A percentile compares a stretch with the other conserved stretches of the same genome.
Evolutionary conservation across 2,888 invertebrate species (phyloP).

Genomic region (Xanthostigma xanthostigma): DNA sequence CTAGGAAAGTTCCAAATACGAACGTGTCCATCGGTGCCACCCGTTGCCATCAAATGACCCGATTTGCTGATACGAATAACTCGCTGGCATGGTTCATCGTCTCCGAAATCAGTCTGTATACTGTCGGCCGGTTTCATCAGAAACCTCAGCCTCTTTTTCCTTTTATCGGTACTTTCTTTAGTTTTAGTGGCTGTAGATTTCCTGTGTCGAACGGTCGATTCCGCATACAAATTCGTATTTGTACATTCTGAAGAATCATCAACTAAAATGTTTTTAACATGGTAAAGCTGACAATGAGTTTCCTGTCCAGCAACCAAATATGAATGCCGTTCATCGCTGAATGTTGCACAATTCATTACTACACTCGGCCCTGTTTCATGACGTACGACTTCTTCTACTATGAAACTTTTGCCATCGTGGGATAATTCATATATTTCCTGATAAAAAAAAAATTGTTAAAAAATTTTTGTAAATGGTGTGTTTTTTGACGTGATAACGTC

Average conservation of each 20-base stretch:
- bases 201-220: conserved; percentile 15
- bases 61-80: conserved; percentile 51
- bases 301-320: conserved; percentile 84
- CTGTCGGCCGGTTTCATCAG: conserved; percentile 63
- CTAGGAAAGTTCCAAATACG: conserved; percentile 82
- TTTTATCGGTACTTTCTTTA: conserved; percentile 21
- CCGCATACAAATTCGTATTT: conserved; percentile 33
- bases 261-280: conserved; percentile 38
- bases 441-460: conserved; percentile 19
- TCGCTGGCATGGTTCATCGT: conserved; percentile 68
- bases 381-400: conserved; percentile 76
- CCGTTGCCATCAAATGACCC: conserved; percentile 74
- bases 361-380: conserved; percentile 81
- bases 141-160: conserved; percentile 48
- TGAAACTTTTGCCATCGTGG: conserved; percentile 67
- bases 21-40: conserved; percentile 78
- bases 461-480: too few species aligned
- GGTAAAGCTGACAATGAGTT: conserved; percentile 76
- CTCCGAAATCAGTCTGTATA: conserved; percentile 72
- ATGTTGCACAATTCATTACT: conserved; percentile 80
- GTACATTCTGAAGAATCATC: conserved; percentile 25
- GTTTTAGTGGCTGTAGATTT: conserved; percentile 10
- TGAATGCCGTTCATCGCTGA: conserved; percentile 54
- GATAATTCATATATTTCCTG: conserved; percentile 88
- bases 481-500: too few species aligned